These are phyloP conservation scores for Lanius ludovicianus DNA, from an alignment of 2,113 vertebrate species.

Conservation along the genomic window DNA sequence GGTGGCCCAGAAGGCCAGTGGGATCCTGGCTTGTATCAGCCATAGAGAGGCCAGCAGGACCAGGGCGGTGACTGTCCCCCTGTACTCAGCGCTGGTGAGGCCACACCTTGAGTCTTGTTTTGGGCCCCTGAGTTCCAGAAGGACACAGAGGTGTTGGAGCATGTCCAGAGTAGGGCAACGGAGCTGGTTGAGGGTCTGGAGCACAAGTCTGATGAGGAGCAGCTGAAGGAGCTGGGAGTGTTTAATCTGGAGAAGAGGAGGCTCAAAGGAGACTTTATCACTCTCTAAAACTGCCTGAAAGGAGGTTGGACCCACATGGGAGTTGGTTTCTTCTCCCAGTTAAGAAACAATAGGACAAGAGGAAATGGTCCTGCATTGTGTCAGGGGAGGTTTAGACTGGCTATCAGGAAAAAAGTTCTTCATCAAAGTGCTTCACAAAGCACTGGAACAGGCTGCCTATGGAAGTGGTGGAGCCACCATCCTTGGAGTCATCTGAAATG, in stretches of 20 bases:
- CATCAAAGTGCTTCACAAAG: not conserved
- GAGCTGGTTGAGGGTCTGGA: not conserved
- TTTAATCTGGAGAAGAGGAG: not conserved
- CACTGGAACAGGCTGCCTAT: not conserved
- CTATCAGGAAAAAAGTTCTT: not conserved
- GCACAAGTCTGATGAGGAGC: not conserved
- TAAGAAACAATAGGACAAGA: not conserved
- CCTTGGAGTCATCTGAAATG: not conserved
- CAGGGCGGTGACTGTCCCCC: not conserved
- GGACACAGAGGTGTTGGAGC: not conserved
- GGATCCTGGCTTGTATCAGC: not conserved
- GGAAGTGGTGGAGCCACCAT: not conserved
- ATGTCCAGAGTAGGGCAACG: accelerated
- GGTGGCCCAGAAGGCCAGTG: not conserved
- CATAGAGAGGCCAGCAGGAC: not conserved
- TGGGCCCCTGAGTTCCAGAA: not conserved
- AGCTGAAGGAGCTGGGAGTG: not conserved
- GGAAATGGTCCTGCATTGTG: not conserved
- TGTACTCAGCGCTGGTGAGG: not conserved
- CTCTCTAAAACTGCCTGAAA: not conserved
- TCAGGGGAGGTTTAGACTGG: not conserved
- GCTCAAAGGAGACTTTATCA: not conserved
- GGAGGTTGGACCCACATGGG: not conserved
- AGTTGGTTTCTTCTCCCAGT: not conserved
- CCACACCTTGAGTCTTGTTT: accelerated